Evolutionary conservation across 2,888 invertebrate genomes (phyloP).

Genomic region (Dasysyrphus albostriatus): DNA sequence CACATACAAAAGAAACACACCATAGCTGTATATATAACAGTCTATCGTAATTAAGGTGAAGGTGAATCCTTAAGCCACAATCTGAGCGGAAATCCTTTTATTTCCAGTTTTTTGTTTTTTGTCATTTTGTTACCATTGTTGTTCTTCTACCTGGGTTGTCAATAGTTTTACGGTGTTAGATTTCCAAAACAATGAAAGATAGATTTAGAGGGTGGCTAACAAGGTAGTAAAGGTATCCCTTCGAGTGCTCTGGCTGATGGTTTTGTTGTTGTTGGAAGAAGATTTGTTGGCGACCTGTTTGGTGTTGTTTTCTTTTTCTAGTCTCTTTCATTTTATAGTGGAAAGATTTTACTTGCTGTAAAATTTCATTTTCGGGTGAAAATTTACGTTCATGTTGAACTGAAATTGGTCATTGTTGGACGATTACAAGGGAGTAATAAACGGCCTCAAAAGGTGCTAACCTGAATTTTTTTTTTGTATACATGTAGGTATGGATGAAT

Average conservation of each 20-base stretch:
- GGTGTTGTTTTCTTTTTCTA: constrained; percentile 38
- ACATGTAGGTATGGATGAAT: constrained; percentile 19
- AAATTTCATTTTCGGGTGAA: constrained; percentile 30
- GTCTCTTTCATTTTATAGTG: constrained; percentile 9
- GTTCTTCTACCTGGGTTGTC: constrained; percentile 41
- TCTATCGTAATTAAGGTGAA: constrained; percentile 70
- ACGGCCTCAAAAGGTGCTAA: constrained; percentile 47
- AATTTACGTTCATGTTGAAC: constrained; percentile 61
- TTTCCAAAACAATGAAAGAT: constrained; percentile 42
- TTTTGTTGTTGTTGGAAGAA: constrained; percentile 32
- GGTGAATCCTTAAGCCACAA: constrained; percentile 74
- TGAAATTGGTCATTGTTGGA: constrained; percentile 59
- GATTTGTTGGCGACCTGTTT: constrained; percentile 68
- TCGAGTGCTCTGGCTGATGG: constrained; percentile 27
- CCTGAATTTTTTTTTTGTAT: constrained; percentile 49
- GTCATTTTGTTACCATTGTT: constrained; percentile 22
- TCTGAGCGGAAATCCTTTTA: constrained; percentile 53
- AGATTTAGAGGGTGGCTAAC: constrained; percentile 20
- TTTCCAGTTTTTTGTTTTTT: constrained; percentile 5
- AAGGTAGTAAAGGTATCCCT: constrained; percentile 12
- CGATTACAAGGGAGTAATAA: constrained; percentile 63
- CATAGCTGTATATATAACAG: background rate
- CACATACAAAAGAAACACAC: constrained; percentile 17
- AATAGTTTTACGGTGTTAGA: constrained; percentile 66
- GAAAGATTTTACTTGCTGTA: constrained; percentile 10